These are phyloP conservation scores for Catagonus wagneri DNA, from an alignment of 2,113 vertebrate species.

Conservation along the genomic window DNA sequence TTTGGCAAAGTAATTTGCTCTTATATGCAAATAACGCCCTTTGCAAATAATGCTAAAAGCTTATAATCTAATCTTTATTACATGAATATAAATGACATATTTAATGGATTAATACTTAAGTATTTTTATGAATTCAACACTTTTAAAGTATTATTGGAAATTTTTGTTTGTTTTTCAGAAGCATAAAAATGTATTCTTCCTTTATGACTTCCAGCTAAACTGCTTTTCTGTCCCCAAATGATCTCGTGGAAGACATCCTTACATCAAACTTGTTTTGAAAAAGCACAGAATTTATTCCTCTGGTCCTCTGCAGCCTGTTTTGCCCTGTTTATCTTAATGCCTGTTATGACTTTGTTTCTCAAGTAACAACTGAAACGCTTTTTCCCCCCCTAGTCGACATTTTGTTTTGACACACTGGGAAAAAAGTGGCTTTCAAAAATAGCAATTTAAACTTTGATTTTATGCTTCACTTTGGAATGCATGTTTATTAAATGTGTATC, in stretches of 20 bases:
- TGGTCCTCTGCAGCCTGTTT: neutral
- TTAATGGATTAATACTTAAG: constrained; percentile 12
- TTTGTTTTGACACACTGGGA: constrained; percentile 79
- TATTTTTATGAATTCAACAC: neutral
- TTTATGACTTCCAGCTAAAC: neutral
- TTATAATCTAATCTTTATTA: neutral
- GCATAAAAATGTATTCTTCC: constrained; percentile 33
- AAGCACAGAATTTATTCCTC: constrained; percentile 6
- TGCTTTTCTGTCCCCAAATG: neutral
- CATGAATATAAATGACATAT: constrained; percentile 6
- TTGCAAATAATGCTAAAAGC: constrained; percentile 56
- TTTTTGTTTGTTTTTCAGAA: constrained; percentile 15
- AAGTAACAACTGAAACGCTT: constrained; percentile 63
- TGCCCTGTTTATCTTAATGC: neutral
- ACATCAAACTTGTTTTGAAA: neutral
- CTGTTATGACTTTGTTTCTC: constrained; percentile 48
- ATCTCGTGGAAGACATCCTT: neutral
- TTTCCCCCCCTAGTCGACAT: neutral
- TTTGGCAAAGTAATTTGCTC: constrained; percentile 61
- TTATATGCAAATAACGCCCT: constrained; percentile 28
- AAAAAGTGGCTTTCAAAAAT: constrained; percentile 78
- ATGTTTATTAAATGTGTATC: constrained; percentile 86
- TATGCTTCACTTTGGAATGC: constrained; percentile 83
- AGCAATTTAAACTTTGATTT: constrained; percentile 87
- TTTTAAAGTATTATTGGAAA: constrained; percentile 27